Base-by-base conservation (phyloP, 2,888 invertebrate species). In the Synergus itoensis region DNA sequence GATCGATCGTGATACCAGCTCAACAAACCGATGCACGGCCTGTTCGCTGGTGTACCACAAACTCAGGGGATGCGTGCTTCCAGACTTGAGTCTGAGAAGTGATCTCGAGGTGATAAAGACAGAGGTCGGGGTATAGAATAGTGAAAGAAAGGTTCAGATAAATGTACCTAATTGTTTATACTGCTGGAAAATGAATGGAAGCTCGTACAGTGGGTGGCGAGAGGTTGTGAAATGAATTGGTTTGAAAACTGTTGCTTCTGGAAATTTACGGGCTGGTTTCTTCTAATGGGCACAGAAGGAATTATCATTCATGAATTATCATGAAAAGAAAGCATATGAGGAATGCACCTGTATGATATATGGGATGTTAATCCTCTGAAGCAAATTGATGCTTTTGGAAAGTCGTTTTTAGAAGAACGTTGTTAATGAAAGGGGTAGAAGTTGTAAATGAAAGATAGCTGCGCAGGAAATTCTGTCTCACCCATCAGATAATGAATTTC, bases 1-100 rank as follows among this genome's bases (percentile, higher is more conserved):
- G 77, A 82, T 82, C 82, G 82, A 82, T 82, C 79, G 77, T 76
- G 75, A 82, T 82, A 80, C 77, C 60, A 78, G 77, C 81, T 78
- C 62, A 73, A 69, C 81, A 53, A 53, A 48, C 21, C 60, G 60
- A 12, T 60, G 60, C 60, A 28, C 11, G 11, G 45, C 12, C 45
- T 45, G 45, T 45, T 45, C 9, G 41, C 65, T 41, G 65, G 65
- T 65, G 65, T 18, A 65, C 65, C 73, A 53, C 48, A 73, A 73
- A 12, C 73, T 73, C 73, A 48, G 53, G 73, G 48, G 73, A 53
- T 73, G 73, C 73, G 73, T 73, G 73, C 16, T 53, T 53, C 36
- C 9, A 48, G 53, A 53, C 73, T 36, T 40, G 48, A 7, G 60
- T 11, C 4, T 12, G 9, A 53, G 36, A 21, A 28, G 28, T 28